These are phyloP conservation scores for Chiropotes sagulatus DNA, from an alignment of 2,797 vertebrate genomes.

Conservation along the genomic window DNA sequence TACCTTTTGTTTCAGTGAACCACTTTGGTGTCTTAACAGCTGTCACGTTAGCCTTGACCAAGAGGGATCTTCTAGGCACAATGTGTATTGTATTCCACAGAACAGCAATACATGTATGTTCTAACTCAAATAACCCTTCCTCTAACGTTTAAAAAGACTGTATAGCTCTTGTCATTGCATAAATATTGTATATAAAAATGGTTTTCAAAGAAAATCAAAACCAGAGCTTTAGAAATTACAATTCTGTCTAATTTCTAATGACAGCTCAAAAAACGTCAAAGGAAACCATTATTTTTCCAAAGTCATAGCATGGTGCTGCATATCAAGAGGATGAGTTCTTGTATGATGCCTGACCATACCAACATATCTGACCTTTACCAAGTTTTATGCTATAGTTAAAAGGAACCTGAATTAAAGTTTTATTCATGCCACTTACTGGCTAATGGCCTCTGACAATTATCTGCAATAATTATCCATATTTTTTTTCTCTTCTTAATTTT, in stretches of 20 bases:
- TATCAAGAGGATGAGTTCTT: not conserved
- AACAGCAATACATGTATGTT: not conserved
- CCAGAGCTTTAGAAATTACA: constrained; percentile 11
- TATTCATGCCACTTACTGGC: not conserved
- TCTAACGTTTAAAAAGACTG: not conserved
- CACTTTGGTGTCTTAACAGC: not conserved
- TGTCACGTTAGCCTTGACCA: not conserved
- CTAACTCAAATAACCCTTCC: not conserved
- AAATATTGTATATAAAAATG: not conserved
- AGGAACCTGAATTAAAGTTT: not conserved
- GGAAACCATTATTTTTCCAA: not conserved
- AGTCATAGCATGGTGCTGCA: not conserved
- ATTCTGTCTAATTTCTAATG: constrained; percentile 23
- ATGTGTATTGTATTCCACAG: not conserved
- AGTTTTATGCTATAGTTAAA: not conserved
- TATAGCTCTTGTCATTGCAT: not conserved
- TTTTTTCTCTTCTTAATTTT: not conserved
- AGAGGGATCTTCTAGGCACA: not conserved
- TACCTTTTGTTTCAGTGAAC: not conserved
- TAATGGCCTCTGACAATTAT: not conserved
- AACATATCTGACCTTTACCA: not conserved
- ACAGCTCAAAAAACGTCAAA: not conserved
- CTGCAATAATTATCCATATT: not conserved
- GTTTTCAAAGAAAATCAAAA: constrained; percentile 1
- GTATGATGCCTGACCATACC: not conserved